Evolutionary conservation across 2,888 invertebrate genomes (phyloP), one percentile per base, ranked within the genome.

Genomic region (Chymomyza procnemis): DNA sequence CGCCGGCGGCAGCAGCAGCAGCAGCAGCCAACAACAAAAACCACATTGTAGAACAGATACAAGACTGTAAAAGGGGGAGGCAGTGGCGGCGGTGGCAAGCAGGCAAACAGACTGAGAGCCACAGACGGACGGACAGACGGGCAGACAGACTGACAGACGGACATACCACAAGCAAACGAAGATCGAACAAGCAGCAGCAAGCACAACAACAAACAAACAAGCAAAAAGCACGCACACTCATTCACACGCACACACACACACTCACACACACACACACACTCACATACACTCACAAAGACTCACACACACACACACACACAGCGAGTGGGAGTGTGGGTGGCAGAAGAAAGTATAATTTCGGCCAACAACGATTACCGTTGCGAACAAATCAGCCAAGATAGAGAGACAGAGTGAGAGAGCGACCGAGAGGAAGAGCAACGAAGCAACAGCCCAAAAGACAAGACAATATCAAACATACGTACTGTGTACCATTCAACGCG

Each of bases 61-160:
- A 4, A 4, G 6, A 41, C 34, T 41, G 34, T 41, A 12, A 12
- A 81, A 71, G 79, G 73, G 71, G 75, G 80, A 71, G 69, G 84
- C 70, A 75, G 74, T 73, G 41, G 71, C 50, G 50, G 66, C 61
- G 34, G 64, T 62, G 41, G 41, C 16, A 57, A 65, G 19, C 62
- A 61, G 34, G 61, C 16, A 48, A 48, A 22, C 61, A 22, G 59
- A 64, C 30, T 54, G 67, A 64, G 63, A 68, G 47, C n/a, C n/a
- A 63, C 47, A 47, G 12, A 21, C 60, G 19, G 58, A 64, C 26
- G 56, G 66, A 63, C 47, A 47, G 12, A 21, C 60, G 19, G 58
- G 61, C 26, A 59, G 66, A 65, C 62, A 67, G 48, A 26, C 26
- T 6, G 26, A 3, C 26, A 5, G 26, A 26, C 26, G 8, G 6